phyloP scores from a whole-genome alignment of 2,113 vertebrate genomes.

The Cepphus grylle region DNA sequence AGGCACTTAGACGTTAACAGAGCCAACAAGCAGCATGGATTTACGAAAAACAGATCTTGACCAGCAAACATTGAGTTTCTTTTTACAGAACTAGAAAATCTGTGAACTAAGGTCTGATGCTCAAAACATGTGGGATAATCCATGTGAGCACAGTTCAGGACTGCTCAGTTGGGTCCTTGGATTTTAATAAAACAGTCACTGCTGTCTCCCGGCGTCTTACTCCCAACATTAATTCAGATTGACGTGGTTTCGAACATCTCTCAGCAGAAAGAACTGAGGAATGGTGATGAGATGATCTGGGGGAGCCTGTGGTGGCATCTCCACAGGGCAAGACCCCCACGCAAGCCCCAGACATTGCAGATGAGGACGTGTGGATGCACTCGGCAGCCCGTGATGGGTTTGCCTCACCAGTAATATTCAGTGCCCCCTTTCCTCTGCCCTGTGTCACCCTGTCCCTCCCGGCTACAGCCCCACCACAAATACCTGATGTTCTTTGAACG shows the following conservation, averaged over 20 bases:
- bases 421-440: neutral
- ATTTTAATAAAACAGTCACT: conserved; percentile 53
- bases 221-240: conserved; percentile 39
- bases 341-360: fast-evolving
- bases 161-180: conserved; percentile 35
- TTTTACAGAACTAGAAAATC: neutral
- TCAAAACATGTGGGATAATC: neutral
- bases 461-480: neutral
- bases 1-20: neutral
- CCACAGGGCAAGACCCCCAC: neutral
- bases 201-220: neutral
- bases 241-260: neutral
- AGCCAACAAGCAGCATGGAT: neutral
- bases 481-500: neutral
- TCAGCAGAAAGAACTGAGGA: conserved; percentile 6
- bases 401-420: neutral
- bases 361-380: neutral
- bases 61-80: neutral
- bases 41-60: neutral
- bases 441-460: neutral
- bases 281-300: neutral
- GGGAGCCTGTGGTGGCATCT: conserved; percentile 6
- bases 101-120: neutral
- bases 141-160: neutral
- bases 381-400: neutral